These are phyloP conservation scores for Trichopoda pennipes DNA, from an alignment of 2,888 invertebrate genomes.

Conservation along the genomic window DNA sequence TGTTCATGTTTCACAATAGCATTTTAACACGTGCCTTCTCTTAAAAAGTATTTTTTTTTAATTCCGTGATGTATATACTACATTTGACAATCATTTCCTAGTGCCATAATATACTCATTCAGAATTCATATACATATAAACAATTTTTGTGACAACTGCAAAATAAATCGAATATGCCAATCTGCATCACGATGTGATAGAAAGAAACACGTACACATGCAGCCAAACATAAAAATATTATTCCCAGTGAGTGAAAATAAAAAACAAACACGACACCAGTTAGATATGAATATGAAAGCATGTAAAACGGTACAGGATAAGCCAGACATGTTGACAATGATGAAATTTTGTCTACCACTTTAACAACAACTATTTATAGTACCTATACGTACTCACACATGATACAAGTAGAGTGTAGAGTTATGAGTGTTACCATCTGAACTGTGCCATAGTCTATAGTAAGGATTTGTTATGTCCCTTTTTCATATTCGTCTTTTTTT, in stretches of 20 bases:
- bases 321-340: conserved; percentile 68
- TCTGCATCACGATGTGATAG: conserved; percentile 62
- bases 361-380: conserved; percentile 49
- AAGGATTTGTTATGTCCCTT: conserved; percentile 12
- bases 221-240: conserved; percentile 28
- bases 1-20: conserved; percentile 14
- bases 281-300: conserved; percentile 56
- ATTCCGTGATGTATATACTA: conserved; percentile 5
- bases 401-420: not conserved
- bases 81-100: conserved; percentile 60
- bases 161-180: conserved; percentile 71
- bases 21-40: conserved; percentile 53
- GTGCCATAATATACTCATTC: conserved; percentile 59
- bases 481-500: not conserved
- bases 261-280: conserved; percentile 44
- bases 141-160: conserved; percentile 62
- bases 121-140: conserved; percentile 58
- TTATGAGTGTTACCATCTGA: not conserved
- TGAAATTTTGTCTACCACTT: conserved; percentile 68
- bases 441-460: not conserved
- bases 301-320: conserved; percentile 61
- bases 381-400: not conserved
- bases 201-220: conserved; percentile 16
- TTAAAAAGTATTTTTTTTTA: conserved; percentile 16
- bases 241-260: conserved; percentile 21